Evolutionary conservation across 2,888 invertebrate species (phyloP).

Genomic region (Hetaerina titia): DNA sequence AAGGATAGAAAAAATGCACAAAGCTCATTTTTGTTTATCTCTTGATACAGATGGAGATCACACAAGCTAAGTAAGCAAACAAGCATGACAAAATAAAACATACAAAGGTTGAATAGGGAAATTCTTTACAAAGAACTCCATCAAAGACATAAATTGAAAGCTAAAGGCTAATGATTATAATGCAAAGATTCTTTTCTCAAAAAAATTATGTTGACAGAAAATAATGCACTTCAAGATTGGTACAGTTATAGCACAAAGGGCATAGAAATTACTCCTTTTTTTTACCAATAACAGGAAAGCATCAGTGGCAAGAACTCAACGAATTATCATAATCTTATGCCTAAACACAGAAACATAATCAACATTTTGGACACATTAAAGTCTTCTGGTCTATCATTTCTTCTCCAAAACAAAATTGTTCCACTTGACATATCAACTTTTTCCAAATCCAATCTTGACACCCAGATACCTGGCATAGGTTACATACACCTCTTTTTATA

Average conservation of each 20-base stretch:
- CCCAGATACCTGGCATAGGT: slow-evolving; percentile 33
- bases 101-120: not conserved
- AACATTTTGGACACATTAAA: not conserved
- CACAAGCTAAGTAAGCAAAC: not conserved
- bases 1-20: not conserved
- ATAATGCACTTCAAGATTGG: not conserved
- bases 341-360: slow-evolving; percentile 13
- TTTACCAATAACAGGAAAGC: not conserved
- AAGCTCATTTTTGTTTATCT: not conserved
- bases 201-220: not conserved
- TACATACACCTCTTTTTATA: not conserved
- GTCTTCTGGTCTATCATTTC: slow-evolving; percentile 11
- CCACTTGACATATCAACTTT: not conserved
- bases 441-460: not conserved
- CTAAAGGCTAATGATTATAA: not conserved
- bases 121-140: not conserved
- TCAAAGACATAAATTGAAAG: not conserved
- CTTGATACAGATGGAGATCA: not conserved
- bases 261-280: not conserved
- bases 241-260: not conserved
- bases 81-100: not conserved
- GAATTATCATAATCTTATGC: slow-evolving; percentile 3
- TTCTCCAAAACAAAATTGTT: slow-evolving; percentile 4
- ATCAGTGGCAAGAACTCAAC: slow-evolving; percentile 20
- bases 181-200: not conserved